phyloP scores from a whole-genome alignment of 1,140 invertebrate species.

The Procambarus clarkii region DNA sequence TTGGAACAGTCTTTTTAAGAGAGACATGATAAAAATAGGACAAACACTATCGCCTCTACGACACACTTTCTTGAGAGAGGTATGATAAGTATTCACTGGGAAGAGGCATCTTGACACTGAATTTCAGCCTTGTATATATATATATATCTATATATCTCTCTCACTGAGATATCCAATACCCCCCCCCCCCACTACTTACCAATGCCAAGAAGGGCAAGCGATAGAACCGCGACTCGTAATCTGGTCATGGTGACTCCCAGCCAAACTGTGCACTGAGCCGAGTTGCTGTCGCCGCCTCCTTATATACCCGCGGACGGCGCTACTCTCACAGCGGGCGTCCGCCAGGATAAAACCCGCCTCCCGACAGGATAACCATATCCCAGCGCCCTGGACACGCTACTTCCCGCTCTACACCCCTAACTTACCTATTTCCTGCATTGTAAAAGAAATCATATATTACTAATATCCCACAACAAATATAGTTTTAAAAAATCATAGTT shows the following conservation, averaged over 20 bases:
- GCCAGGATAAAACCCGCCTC: constrained; percentile 25
- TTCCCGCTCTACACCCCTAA: too few species aligned
- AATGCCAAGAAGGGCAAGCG: constrained; percentile 59
- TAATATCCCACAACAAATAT: too few species aligned
- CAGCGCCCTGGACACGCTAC: neutral
- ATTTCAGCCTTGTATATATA: constrained; percentile 31
- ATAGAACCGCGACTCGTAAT: constrained; percentile 49
- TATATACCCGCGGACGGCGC: constrained; percentile 52
- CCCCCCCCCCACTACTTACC: constrained; percentile 38
- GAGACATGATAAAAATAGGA: neutral
- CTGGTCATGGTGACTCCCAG: constrained; percentile 49
- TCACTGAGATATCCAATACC: constrained; percentile 5
- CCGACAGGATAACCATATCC: constrained; percentile 11
- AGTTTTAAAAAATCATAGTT: too few species aligned
- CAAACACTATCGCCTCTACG: neutral
- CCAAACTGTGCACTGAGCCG: constrained; percentile 55
- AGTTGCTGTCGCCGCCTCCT: constrained; percentile 14
- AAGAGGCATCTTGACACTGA: constrained; percentile 6
- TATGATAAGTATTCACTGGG: neutral
- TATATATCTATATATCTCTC: neutral
- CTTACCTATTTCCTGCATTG: too few species aligned
- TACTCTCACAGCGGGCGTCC: constrained; percentile 43
- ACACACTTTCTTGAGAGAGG: neutral
- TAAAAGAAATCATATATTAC: too few species aligned
- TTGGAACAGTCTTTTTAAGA: neutral